phyloP scores from a whole-genome alignment of 2,113 vertebrate genomes.

The Rattus rattus region DNA sequence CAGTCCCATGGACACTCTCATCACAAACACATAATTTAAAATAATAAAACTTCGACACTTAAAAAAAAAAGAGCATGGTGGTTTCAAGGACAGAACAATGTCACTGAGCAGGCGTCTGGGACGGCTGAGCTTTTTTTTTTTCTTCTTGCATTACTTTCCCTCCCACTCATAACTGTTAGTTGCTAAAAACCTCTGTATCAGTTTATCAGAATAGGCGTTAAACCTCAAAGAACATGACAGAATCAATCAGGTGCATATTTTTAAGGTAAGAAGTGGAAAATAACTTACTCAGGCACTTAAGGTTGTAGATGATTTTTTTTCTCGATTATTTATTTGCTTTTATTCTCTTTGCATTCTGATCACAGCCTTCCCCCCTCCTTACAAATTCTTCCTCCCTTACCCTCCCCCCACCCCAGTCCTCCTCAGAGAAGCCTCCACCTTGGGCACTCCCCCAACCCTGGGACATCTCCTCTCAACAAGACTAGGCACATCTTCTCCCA shows the following conservation, averaged over 20 bases:
- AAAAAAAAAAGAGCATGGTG: neutral
- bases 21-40: neutral
- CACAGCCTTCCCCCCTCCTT: too few species aligned
- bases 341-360: too few species aligned
- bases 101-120: neutral
- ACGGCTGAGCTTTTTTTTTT: neutral
- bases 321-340: too few species aligned
- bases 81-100: neutral
- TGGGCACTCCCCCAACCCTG: too few species aligned
- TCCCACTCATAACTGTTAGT: slow-evolving; percentile 72
- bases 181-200: slow-evolving; percentile 75
- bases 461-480: too few species aligned
- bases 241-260: slow-evolving; percentile 65
- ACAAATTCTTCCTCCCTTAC: too few species aligned
- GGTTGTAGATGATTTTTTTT: neutral
- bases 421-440: too few species aligned
- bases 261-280: slow-evolving; percentile 70
- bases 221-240: slow-evolving; percentile 73
- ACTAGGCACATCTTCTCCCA: too few species aligned
- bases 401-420: too few species aligned
- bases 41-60: neutral
- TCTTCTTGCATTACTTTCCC: slow-evolving; percentile 39
- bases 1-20: neutral
- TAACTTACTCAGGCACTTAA: slow-evolving; percentile 54
- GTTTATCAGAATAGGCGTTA: slow-evolving; percentile 77